These are phyloP conservation scores for Eueides isabella DNA, from an alignment of 1,140 invertebrate species.

Conservation along the genomic window DNA sequence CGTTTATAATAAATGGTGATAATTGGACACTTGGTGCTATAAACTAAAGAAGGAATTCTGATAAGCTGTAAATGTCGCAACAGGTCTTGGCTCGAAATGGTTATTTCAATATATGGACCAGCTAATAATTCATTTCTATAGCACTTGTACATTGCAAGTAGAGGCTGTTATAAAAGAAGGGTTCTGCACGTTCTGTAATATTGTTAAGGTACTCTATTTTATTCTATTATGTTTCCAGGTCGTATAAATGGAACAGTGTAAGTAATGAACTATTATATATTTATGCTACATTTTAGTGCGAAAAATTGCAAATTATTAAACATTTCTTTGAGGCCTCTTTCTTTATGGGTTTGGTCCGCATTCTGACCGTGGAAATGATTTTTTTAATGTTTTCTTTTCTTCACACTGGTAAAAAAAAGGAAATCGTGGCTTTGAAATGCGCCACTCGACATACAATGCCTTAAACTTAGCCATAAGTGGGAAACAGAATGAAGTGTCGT, in stretches of 20 bases:
- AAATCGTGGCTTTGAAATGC: no score
- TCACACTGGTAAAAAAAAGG: no score
- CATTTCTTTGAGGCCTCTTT: no score
- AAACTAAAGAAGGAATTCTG: slow-evolving; percentile 43
- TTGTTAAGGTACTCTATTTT: neutral
- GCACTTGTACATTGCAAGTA: neutral
- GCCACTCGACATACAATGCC: no score
- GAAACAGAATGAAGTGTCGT: no score
- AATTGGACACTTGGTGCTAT: slow-evolving; percentile 44
- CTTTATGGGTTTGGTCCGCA: no score
- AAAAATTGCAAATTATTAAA: neutral
- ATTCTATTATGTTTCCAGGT: neutral
- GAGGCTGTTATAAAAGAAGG: neutral
- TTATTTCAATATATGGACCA: neutral
- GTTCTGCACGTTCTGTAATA: neutral
- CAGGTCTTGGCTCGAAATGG: slow-evolving; percentile 9
- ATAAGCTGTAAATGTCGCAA: slow-evolving; percentile 24
- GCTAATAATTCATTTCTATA: slow-evolving; percentile 5
- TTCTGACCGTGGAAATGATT: no score
- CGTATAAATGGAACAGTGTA: neutral
- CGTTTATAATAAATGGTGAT: slow-evolving; percentile 47
- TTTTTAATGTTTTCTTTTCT: no score
- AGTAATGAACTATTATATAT: neutral
- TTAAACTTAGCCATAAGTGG: no score
- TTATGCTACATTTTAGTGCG: neutral